Percentiles rank a stretch among this genome's conserved stretches.
phyloP scores from a whole-genome alignment of 1,140 invertebrate species.

The Bradysia coprophila region DNA sequence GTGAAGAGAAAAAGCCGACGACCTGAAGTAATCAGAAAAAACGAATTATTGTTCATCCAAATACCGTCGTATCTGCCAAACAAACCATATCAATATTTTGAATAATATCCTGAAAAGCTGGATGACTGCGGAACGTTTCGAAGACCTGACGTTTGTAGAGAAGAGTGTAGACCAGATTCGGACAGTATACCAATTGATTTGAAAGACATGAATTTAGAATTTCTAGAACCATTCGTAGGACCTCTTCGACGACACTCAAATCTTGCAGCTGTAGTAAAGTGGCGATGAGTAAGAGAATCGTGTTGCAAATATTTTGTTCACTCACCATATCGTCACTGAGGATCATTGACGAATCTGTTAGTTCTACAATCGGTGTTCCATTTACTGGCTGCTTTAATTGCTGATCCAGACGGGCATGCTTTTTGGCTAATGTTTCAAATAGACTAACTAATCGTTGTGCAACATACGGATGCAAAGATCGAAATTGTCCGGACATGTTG shows the following conservation, averaged over 20 bases:
- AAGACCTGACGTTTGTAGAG: conserved; percentile 89
- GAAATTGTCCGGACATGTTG: conserved; percentile 94
- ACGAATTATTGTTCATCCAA: not conserved
- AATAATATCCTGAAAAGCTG: conserved; percentile 86
- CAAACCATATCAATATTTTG: conserved; percentile 89
- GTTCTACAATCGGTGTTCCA: conserved; percentile 16
- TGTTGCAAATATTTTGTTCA: conserved; percentile 1
- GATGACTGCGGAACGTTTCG: conserved; percentile 66
- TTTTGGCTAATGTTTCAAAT: conserved; percentile 73
- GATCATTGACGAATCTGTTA: not conserved
- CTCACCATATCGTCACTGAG: conserved; percentile 16
- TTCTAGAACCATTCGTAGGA: conserved; percentile 87
- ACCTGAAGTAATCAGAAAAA: conserved; percentile 34
- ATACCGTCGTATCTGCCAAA: too few species aligned
- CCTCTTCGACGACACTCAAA: conserved; percentile 89
- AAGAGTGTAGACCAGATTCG: conserved; percentile 89
- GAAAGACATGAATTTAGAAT: conserved; percentile 88
- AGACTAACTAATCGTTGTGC: conserved; percentile 80
- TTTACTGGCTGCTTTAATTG: too few species aligned
- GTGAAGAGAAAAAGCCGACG: conserved; percentile 67
- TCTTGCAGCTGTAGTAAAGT: conserved; percentile 49
- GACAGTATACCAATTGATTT: conserved; percentile 75
- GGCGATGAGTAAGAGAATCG: not conserved
- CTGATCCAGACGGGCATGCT: conserved; percentile 41
- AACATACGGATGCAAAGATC: conserved; percentile 87